Evolutionary conservation across 2,888 invertebrate genomes (phyloP).

Genomic region (Alviniconcha strummeri): DNA sequence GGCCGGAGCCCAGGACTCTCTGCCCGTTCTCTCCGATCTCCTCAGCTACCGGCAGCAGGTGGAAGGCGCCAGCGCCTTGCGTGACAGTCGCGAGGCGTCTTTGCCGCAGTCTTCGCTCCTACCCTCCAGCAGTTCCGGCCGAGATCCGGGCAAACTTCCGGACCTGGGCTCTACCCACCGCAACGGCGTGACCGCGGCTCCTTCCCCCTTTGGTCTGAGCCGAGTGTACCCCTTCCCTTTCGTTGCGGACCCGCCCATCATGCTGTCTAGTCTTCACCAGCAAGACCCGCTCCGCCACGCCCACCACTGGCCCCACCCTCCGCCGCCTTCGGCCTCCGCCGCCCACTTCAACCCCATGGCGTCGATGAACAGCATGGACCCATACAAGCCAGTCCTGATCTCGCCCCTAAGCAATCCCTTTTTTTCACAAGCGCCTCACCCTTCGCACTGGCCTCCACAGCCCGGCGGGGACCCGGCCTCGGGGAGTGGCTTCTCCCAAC

Average conservation of each 20-base stretch:
- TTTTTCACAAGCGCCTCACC: slow-evolving; percentile 45
- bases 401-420: slow-evolving; percentile 61
- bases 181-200: background rate
- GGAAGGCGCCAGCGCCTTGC: slow-evolving; percentile 16
- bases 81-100: slow-evolving; percentile 2
- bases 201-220: slow-evolving; percentile 36
- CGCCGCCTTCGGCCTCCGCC: slow-evolving; percentile 14
- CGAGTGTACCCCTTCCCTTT: slow-evolving; percentile 61
- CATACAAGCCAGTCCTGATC: slow-evolving; percentile 57
- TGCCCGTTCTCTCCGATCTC: slow-evolving; percentile 44
- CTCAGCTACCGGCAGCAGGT: slow-evolving; percentile 36
- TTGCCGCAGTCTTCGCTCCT: slow-evolving; percentile 5
- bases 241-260: slow-evolving; percentile 58
- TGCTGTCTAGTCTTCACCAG: slow-evolving; percentile 57
- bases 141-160: slow-evolving; percentile 13
- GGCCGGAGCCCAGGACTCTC: slow-evolving; percentile 38
- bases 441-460: slow-evolving; percentile 18
- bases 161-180: background rate
- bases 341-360: slow-evolving; percentile 12
- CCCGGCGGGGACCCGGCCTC: background rate
- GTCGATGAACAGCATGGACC: slow-evolving; percentile 35
- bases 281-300: slow-evolving; percentile 49
- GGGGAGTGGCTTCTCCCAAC: slow-evolving; percentile 11
- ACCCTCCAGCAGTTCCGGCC: slow-evolving; percentile 14
- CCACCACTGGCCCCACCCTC: slow-evolving; percentile 47